Conservation (phyloP, 2,797 vertebrate genomes). For the Poecilia picta region DNA sequence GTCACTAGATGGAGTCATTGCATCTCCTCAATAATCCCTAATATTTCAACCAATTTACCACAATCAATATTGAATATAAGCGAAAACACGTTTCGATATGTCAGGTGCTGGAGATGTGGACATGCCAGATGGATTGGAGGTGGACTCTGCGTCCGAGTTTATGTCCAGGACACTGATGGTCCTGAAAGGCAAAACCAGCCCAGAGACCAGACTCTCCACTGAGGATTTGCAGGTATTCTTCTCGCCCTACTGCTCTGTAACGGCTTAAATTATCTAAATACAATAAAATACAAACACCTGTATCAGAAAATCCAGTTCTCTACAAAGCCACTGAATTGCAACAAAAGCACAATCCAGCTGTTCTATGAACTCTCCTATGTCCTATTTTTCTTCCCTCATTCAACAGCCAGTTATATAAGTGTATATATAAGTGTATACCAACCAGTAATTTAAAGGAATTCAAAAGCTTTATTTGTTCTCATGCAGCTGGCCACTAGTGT, state of each 20-base stretch:
- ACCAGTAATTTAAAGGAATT: neutral
- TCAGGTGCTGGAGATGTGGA: conserved; percentile 67
- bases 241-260: neutral
- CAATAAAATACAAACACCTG: neutral
- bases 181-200: conserved; percentile 86
- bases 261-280: neutral
- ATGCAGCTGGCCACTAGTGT: neutral
- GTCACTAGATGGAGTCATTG: conserved; percentile 76
- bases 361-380: neutral
- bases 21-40: conserved; percentile 31
- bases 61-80: neutral
- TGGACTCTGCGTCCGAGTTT: conserved; percentile 74
- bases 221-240: conserved; percentile 87
- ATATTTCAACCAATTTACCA: neutral
- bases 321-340: neutral
- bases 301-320: neutral
- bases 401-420: neutral
- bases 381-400: conserved; percentile 4
- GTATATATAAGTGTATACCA: neutral
- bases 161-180: conserved; percentile 74
- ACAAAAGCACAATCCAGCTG: neutral
- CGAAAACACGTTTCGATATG: conserved; percentile 30
- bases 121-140: conserved; percentile 62
- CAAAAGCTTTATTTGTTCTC: neutral
- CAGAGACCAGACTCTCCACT: conserved; percentile 90